Evolutionary conservation across 2,888 invertebrate species (phyloP).

Genomic region (Aphelenchoides bicaudatus): DNA sequence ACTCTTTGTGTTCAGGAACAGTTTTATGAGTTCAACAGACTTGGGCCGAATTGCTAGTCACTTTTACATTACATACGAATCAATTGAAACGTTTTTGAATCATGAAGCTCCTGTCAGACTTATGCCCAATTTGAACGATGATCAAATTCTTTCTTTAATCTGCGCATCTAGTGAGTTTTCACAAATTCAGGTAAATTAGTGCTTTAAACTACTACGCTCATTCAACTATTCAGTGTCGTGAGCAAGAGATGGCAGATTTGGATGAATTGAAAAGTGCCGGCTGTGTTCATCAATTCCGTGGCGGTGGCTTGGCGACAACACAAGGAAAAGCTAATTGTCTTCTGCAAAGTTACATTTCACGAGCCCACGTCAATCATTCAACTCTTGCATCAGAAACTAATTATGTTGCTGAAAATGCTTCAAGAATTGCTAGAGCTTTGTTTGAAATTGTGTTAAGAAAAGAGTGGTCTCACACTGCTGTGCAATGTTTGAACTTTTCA

Average conservation of each 20-base stretch:
- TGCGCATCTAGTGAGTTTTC: constrained; percentile 89
- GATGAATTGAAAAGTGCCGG: constrained; percentile 73
- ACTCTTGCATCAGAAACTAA: constrained; percentile 82
- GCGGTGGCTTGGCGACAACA: constrained; percentile 81
- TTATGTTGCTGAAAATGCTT: constrained; percentile 74
- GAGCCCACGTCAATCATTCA: constrained; percentile 71
- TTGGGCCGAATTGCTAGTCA: constrained; percentile 93
- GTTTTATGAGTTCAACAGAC: constrained; percentile 66
- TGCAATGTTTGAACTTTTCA: constrained; percentile 76
- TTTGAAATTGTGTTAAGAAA: constrained; percentile 87
- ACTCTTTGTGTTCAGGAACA: constrained; percentile 41
- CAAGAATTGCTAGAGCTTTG: constrained; percentile 76
- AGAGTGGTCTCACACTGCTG: constrained; percentile 84
- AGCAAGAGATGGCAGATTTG: constrained; percentile 88
- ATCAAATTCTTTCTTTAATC: constrained; percentile 73
- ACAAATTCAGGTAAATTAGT: constrained; percentile 31
- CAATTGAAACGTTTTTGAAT: constrained; percentile 70
- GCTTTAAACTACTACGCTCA: no score
- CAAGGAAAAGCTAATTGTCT: constrained; percentile 92
- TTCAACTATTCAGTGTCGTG: constrained; percentile 70
- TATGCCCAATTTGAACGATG: constrained; percentile 56
- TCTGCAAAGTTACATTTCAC: constrained; percentile 67
- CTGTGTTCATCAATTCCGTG: constrained; percentile 76
- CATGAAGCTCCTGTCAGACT: constrained; percentile 34
- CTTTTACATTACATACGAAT: constrained; percentile 92